Base-by-base conservation (phyloP, 2,888 invertebrate species). In the Tenthredo amoena region DNA sequence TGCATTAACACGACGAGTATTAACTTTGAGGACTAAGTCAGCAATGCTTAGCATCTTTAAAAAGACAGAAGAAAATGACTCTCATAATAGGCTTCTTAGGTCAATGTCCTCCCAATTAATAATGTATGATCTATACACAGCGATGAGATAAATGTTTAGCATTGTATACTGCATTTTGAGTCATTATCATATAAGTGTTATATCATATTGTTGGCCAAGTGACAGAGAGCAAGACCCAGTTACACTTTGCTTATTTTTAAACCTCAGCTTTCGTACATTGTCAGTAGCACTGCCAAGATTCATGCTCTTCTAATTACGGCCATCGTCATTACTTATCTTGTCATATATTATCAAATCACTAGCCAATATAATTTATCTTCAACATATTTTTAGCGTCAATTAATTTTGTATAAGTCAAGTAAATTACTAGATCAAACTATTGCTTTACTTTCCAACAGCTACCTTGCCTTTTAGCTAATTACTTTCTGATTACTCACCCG, bases 111-210 rank as follows among this genome's bases (percentile, higher is more conserved):
- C 18, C 31, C 21, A 10, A 50, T 43, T 21, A 47, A 26, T 76
- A 72, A 15, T 9, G 37, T 47, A n/a, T n/a, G 15, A 15, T 43
- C 47, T 71, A 40, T 37, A 71, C 31, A n/a, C 18, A n/a, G 6
- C 2, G 37, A 40, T 18, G 31, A 15, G 26, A 55, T 43, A 65
- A 26, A 50, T 71, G 50, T 72, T 84, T n/a, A 71, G 34, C 84
- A 50, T 84, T 55, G 47, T 68, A 34, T n/a, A 47, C 12, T 55
- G 82, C 21, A 55, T 72, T 72, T 55, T 72, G 12, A 68, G 34
- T 65, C 72, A 84, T 84, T 84, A 71, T 84, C 50, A 18, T 37
- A 82, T 5, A 31, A 76, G 77, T 74, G 55, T 77, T 77, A 77
- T 34, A 31, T 77, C 77, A 77, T 21, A 40, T 34, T 34, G 31